A percentile compares a stretch with the other conserved stretches of the same genome.
Conservation (phyloP, 2,888 invertebrate species). For the Serripes groenlandicus region DNA sequence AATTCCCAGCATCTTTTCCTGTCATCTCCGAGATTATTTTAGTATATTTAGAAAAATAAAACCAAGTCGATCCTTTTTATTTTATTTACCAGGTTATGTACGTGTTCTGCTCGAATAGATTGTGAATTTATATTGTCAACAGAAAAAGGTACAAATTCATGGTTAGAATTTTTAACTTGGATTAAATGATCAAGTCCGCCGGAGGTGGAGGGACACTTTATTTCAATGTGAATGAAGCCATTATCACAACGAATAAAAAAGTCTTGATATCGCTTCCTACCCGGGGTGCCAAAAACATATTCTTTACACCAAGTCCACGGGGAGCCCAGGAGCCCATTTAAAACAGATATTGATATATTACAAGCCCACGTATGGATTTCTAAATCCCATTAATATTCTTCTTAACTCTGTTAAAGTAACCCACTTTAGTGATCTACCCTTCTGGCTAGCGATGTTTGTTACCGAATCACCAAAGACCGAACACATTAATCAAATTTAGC, state of each 20-base stretch:
- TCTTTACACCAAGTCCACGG: slow-evolving; percentile 20
- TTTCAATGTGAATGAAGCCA: slow-evolving; percentile 26
- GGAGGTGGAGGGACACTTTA: slow-evolving; percentile 17
- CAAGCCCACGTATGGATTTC: slow-evolving; percentile 50
- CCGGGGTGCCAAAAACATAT: slow-evolving; percentile 40
- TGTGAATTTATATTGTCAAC: neutral
- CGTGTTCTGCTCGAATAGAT: too few species aligned
- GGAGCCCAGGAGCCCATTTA: slow-evolving; percentile 49
- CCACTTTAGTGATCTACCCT: neutral
- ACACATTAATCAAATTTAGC: too few species aligned
- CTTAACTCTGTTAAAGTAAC: slow-evolving; percentile 29
- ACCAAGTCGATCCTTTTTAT: too few species aligned
- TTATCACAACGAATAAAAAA: slow-evolving; percentile 28
- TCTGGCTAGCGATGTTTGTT: too few species aligned
- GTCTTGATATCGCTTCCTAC: slow-evolving; percentile 35
- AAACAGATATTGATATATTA: slow-evolving; percentile 58
- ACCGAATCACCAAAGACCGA: too few species aligned
- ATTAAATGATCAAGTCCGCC: slow-evolving; percentile 35
- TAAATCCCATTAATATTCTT: slow-evolving; percentile 41
- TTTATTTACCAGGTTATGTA: too few species aligned
- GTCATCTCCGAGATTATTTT: too few species aligned
- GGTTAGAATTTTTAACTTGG: slow-evolving; percentile 56
- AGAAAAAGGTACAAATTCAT: slow-evolving; percentile 40
- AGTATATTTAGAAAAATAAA: too few species aligned
- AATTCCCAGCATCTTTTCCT: too few species aligned